Percentiles rank a stretch among this genome's conserved stretches.
Evolutionary conservation across 1,140 invertebrate species (phyloP).

Genomic region (Fragariocoptes setiger): DNA sequence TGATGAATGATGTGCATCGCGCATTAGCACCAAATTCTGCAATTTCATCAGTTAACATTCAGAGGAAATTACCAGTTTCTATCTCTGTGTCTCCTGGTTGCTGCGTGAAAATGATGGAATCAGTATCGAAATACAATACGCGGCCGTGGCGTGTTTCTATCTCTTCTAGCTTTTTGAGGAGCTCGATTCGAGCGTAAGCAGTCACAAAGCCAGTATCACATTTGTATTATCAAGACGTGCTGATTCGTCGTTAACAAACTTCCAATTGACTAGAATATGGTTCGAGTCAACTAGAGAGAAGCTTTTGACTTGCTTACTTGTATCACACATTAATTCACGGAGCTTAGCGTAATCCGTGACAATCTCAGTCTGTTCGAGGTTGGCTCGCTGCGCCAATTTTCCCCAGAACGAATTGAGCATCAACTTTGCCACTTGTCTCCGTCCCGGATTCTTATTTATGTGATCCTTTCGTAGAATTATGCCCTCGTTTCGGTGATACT

Average conservation of each 20-base stretch:
- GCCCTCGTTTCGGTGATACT: slow-evolving; percentile 15
- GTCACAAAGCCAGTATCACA: slow-evolving; percentile 17
- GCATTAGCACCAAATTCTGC: neutral
- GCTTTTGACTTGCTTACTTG: neutral
- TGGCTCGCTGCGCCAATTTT: slow-evolving; percentile 14
- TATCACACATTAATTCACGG: slow-evolving; percentile 12
- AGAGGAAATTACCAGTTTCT: slow-evolving; percentile 1
- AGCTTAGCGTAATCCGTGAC: slow-evolving; percentile 11
- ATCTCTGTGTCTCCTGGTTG: neutral
- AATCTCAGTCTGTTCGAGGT: slow-evolving; percentile 12
- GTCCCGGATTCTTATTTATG: slow-evolving; percentile 15
- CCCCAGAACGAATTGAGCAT: slow-evolving; percentile 13
- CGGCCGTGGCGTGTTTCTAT: slow-evolving; percentile 8
- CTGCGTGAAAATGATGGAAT: neutral
- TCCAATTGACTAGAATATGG: neutral
- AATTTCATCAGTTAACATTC: slow-evolving; percentile 5
- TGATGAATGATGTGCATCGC: neutral
- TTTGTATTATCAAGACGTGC: slow-evolving; percentile 11
- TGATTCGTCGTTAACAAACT: neutral
- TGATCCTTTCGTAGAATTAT: slow-evolving; percentile 14
- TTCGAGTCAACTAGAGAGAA: neutral
- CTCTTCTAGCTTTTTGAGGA: slow-evolving; percentile 15
- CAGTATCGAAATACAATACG: neutral
- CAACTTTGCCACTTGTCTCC: slow-evolving; percentile 11
- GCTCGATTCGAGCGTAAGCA: slow-evolving; percentile 15